These are phyloP conservation scores for Nemurella pictetii DNA, from an alignment of 2,888 invertebrate species.

Conservation along the genomic window DNA sequence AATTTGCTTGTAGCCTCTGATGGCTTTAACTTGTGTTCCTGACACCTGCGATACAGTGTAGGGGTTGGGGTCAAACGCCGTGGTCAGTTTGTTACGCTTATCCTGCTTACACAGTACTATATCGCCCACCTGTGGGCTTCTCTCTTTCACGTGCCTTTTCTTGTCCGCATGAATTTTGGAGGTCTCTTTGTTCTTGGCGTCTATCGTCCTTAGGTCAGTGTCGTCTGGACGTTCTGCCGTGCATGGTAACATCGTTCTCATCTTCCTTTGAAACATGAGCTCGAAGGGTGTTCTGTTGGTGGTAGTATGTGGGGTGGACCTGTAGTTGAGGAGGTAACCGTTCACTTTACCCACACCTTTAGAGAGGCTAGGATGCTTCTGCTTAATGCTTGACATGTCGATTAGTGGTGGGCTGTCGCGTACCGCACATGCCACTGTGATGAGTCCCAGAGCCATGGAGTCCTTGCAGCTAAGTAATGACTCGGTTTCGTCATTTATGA, in stretches of 20 bases:
- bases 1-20: too few species aligned
- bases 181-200: background rate
- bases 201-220: background rate
- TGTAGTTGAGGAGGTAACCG: background rate
- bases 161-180: background rate
- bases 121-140: background rate
- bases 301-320: background rate
- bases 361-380: conserved; percentile 1
- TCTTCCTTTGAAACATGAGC: background rate
- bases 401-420: background rate
- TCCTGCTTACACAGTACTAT: background rate
- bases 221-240: background rate
- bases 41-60: too few species aligned
- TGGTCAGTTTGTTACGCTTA: background rate
- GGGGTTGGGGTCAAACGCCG: background rate
- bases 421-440: conserved; percentile 7
- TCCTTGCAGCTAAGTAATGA: background rate
- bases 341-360: background rate
- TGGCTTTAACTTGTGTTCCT: too few species aligned
- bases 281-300: background rate
- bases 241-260: background rate
- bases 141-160: background rate
- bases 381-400: background rate
- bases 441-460: background rate
- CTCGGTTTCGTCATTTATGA: background rate